Base-by-base conservation (phyloP, 2,797 vertebrate species). In the Sebastes flavidus region DNA sequence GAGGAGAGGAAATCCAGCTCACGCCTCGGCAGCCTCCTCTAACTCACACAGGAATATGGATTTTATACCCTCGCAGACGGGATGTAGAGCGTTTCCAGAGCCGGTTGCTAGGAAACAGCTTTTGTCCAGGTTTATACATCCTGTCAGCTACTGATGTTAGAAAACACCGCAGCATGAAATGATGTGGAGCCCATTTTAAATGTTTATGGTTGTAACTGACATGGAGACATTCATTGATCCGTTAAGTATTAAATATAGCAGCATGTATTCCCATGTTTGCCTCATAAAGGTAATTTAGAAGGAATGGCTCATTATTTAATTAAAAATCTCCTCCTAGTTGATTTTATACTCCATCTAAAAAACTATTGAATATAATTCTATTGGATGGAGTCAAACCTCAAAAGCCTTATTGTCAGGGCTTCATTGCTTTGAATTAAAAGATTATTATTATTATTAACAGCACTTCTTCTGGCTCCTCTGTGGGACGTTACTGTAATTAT, bases 31-130 rank as follows among this genome's bases (percentile, higher is more conserved):
- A 27, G 30, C 55, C 55, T 60, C 18, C 55, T 67, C 42, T 58
- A 61, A 61, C 36, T 54, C 30, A 36, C 20, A 38, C 42, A 36
- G 29, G 25, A 54, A 34, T 34, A 68, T 75, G 61, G 65, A 77
- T 73, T 72, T 55, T 27, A 52, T 27, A 52, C 9, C 46, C 46
- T 22, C 34, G n/a, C 27, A 73, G 58, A 58, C 61, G 63, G 67
- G 61, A 66, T 69, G 61, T 38, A 38, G 65, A 58, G 38, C 8
- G 5, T 63, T 72, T 72, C 10, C 60, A 20, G 38, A 29, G 14
- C 30, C 27, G 16, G 82, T 89, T 87, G 82, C 77, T 78, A 82
- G 74, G 77, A 25, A 84, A 89, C 75, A 77, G 72, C 46, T 80
- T 58, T 29, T 38, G 54, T 74, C 25, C 29, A 71, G 14, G 66